These are phyloP conservation scores for Aplodontia rufa DNA, from an alignment of 2,113 vertebrate species.

Conservation along the genomic window DNA sequence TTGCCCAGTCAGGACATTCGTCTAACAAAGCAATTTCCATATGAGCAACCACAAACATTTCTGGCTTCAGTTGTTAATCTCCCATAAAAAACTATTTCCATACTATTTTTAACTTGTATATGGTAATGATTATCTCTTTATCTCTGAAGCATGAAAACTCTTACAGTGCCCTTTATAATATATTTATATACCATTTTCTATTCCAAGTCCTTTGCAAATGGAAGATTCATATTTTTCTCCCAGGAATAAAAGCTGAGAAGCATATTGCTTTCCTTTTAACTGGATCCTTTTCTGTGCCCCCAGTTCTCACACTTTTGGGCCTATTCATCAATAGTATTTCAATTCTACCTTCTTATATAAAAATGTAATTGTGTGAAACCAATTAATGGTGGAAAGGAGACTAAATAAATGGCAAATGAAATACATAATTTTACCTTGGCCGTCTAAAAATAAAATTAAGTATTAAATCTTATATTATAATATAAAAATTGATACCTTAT, in stretches of 20 bases:
- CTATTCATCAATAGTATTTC: neutral
- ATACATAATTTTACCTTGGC: neutral
- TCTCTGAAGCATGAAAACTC: conserved; percentile 65
- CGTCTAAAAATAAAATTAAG: neutral
- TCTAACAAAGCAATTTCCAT: conserved; percentile 66
- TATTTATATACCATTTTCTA: conserved; percentile 28
- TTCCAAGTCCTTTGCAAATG: conserved; percentile 39
- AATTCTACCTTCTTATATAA: neutral
- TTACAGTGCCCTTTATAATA: neutral
- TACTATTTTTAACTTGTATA: conserved; percentile 62
- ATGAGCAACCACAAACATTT: conserved; percentile 67
- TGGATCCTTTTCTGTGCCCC: neutral
- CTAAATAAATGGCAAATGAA: conserved; percentile 20
- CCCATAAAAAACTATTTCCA: conserved; percentile 69
- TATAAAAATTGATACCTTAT: conserved; percentile 21
- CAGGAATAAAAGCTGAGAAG: conserved; percentile 33
- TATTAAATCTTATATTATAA: neutral
- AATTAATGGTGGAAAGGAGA: neutral
- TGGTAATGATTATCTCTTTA: conserved; percentile 72
- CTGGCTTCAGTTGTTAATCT: conserved; percentile 70
- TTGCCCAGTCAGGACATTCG: conserved; percentile 30
- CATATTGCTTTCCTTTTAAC: neutral
- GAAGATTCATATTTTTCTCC: conserved; percentile 51
- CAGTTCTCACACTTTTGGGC: neutral
- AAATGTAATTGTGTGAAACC: neutral